Conservation (phyloP, 2,113 vertebrate species). For the Syrrhaptes paradoxus region DNA sequence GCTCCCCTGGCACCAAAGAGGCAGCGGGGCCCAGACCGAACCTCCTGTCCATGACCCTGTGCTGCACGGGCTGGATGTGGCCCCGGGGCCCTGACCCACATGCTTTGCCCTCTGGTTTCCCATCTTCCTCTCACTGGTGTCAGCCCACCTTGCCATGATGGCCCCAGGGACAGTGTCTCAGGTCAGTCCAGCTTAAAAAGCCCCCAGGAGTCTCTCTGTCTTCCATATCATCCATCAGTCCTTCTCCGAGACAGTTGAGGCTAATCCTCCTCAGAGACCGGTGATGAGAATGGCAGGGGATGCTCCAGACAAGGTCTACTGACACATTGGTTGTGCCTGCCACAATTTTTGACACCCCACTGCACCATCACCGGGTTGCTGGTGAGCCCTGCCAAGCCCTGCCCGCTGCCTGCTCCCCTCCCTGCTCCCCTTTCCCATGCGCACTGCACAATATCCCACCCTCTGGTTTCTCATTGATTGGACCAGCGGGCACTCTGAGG, state of each 20-base stretch:
- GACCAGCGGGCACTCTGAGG: fast-evolving
- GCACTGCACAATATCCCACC: background rate
- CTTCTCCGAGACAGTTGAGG: background rate
- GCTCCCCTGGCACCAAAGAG: background rate
- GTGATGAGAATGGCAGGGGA: background rate
- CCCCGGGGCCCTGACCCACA: background rate
- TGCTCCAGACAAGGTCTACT: background rate
- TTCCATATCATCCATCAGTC: background rate
- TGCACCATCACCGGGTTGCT: background rate
- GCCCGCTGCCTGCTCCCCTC: background rate
- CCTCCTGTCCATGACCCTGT: background rate
- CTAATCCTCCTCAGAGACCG: fast-evolving
- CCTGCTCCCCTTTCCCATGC: fast-evolving
- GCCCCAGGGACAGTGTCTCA: background rate
- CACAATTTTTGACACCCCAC: background rate
- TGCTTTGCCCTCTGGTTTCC: background rate
- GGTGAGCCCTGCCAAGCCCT: background rate
- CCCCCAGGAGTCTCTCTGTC: background rate
- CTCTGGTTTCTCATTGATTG: fast-evolving
- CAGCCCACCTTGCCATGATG: background rate
- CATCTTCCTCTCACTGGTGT: background rate
- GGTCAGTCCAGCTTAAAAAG: background rate
- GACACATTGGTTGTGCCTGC: background rate
- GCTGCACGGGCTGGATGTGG: background rate
- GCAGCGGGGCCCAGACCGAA: fast-evolving